Evolutionary conservation across 2,797 vertebrate genomes (phyloP), one percentile per base, ranked within the genome.

Genomic region (Clarias laeviceps): DNA sequence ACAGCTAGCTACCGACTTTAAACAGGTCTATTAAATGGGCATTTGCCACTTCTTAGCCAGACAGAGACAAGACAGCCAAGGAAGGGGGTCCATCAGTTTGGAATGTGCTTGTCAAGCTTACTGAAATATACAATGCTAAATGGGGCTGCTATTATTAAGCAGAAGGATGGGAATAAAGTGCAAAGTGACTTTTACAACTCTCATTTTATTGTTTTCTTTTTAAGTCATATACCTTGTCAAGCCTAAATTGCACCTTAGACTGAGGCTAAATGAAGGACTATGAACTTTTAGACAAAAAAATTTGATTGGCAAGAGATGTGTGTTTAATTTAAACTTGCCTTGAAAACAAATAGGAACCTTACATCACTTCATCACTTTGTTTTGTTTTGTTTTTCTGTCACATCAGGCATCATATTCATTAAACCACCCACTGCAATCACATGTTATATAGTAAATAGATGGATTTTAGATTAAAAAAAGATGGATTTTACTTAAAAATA

Each of bases 21-120:
- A 88, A 83, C 86, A 87, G 88, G 89, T 90, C 89, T 87, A 89
- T 91, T 90, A 91, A 90, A 90, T 88, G 86, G 83, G 84, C 81
- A 87, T 90, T 90, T 88, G 80, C 82, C 86, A 85, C 80, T 86
- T 86, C 81, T 83, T 85, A 88, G 83, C 86, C 89, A 88, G 87
- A 89, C 87, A 88, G 86, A 66, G 84, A 89, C 88, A 89, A 87
- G 87, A 87, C 88, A 86, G 88, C 87, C 24, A 57, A 72, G 82
- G 87, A 89, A 87, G 86, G 89, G 84, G 87, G 89, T 88, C 88
- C 80, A 73, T 57, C 68, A 61, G 84, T 88, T 77, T 86, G 87
- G 86, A 88, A 90, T 90, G 87, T 82, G 83, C 87, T 84, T 87
- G 87, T 90, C 87, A 87, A 73, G 76, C 61, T n/a, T 9, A 17